Conservation (phyloP, 2,113 vertebrate genomes). For the Lichenostomus cassidix region DNA sequence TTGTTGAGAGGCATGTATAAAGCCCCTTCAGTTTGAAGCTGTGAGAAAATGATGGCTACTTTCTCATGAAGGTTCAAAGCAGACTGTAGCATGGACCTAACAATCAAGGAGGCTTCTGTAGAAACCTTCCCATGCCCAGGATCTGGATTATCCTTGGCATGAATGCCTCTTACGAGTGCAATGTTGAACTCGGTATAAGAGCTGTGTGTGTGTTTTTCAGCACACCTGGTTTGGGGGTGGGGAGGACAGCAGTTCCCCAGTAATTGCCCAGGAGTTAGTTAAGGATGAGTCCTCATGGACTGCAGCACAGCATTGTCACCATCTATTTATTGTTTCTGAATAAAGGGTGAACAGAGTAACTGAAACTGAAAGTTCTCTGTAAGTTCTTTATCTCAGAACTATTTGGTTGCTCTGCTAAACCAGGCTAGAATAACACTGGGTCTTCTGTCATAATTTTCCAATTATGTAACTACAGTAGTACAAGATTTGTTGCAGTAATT, state of each 20-base stretch:
- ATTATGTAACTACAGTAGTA: not conserved
- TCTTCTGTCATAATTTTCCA: not conserved
- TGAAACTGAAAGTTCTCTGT: not conserved
- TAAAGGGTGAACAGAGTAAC: not conserved
- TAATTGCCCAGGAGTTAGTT: not conserved
- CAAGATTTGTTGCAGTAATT: not conserved
- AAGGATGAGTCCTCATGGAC: not conserved
- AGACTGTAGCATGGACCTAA: not conserved
- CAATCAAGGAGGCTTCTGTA: not conserved
- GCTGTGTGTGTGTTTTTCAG: not conserved
- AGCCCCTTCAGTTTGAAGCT: not conserved
- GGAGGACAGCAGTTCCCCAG: not conserved
- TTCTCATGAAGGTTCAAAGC: not conserved
- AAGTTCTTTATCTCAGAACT: not conserved
- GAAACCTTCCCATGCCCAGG: not conserved
- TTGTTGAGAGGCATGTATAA: not conserved
- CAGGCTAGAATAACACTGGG: not conserved
- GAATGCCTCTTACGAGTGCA: not conserved
- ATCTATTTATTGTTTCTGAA: fast-evolving
- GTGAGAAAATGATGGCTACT: not conserved
- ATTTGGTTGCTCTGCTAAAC: not conserved
- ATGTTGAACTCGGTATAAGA: not conserved
- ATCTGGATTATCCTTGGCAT: not conserved
- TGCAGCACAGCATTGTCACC: not conserved
- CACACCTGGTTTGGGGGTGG: not conserved